Base-by-base conservation (phyloP, 2,888 invertebrate genomes). In the Epinotia bilunana region DNA sequence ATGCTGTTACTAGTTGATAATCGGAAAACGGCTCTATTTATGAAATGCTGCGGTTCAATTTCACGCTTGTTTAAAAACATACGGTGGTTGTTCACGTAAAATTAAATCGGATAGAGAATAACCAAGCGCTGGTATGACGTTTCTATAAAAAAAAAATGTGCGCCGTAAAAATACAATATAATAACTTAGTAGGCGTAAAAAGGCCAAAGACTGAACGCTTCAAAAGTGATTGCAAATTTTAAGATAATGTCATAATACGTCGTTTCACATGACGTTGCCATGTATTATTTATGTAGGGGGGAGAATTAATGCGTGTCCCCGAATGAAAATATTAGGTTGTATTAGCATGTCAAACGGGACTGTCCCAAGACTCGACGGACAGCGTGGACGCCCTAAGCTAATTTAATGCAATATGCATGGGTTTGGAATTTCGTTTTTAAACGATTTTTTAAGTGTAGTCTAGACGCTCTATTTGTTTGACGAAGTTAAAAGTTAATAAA, bases 291-390 rank as follows among this genome's bases (percentile, higher is more conserved):
- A 89, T 87, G 83, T 74, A 60, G 79, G 80, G 78, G 78, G 80
- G 79, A 80, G 83, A 80, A 83, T 83, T 86, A 84, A 82, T 81
- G 81, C 64, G 74, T 53, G 74, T 74, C 60, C 81, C 65, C 71
- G 77, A 80, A 82, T 81, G 83, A 84, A 83, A 83, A 86, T 85
- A 84, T 88, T 86, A 87, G 82, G 77, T 79, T 77, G 78, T 80
- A 91, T 91, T 90, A 88, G 82, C 90, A 91, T 90, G 84, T 91
- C 91, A 91, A 91, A 91, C 90, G 86, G 81, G 82, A 79, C 84
- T 74, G 83, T 84, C 83, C 80, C 79, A 79, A 80, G 79, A 78
- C 80, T 80, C 79, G 71, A 77, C 60, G 60, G 75, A 74, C 74
- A 53, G 78, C 78, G 76, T 83, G 82, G 84, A 79, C 83, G 80